Percentiles rank a stretch among this genome's conserved stretches.
These are phyloP conservation scores for Montipora cactus DNA, from an alignment of 64 coral and sea anemone genomes.

Conservation along the genomic window DNA sequence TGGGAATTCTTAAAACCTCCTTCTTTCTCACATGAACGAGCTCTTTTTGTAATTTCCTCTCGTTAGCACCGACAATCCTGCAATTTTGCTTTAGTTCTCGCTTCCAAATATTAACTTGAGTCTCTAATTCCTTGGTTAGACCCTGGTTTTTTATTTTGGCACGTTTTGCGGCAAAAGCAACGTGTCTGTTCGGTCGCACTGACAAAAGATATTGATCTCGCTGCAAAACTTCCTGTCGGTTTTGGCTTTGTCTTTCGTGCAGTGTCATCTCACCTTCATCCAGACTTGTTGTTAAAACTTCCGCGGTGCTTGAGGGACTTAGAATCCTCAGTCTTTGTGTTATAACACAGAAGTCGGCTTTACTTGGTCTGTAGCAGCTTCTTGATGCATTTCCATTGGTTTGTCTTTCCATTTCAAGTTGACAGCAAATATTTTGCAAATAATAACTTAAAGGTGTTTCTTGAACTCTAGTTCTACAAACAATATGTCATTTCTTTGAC, in stretches of 20 bases:
- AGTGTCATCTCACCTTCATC: slow-evolving; percentile 28
- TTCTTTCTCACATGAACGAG: neutral
- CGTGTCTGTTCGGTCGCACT: slow-evolving; percentile 44
- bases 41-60: slow-evolving; percentile 17
- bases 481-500: neutral
- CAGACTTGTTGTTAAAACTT: neutral
- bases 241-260: neutral
- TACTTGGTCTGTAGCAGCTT: neutral
- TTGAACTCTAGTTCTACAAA: neutral
- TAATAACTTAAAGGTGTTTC: no score
- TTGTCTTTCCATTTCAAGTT: neutral
- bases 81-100: slow-evolving; percentile 13
- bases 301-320: neutral
- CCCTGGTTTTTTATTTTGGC: slow-evolving; percentile 64
- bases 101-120: neutral
- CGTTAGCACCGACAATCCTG: neutral
- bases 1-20: neutral
- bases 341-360: slow-evolving; percentile 4
- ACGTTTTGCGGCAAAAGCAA: slow-evolving; percentile 59
- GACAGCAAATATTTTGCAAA: neutral
- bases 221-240: slow-evolving; percentile 29
- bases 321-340: neutral
- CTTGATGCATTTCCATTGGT: neutral
- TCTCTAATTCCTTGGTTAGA: neutral
- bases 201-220: slow-evolving; percentile 43